phyloP scores from a whole-genome alignment of 2,113 vertebrate genomes.

The Otis tarda region DNA sequence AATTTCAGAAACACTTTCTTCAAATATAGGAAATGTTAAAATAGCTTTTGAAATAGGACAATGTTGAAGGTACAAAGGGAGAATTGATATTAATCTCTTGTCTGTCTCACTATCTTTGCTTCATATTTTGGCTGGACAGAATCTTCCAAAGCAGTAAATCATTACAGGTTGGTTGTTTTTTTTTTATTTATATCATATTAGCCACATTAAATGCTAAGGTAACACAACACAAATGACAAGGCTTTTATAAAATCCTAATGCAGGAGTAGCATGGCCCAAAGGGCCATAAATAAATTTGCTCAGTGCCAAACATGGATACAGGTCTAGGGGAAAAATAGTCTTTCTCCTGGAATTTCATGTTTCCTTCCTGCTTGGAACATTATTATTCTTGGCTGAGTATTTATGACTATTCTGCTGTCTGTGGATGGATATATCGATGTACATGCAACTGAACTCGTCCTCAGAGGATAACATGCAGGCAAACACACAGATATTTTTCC shows the following conservation, averaged over 20 bases:
- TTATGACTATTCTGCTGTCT: not conserved
- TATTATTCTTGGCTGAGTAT: constrained; percentile 5
- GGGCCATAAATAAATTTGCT: constrained; percentile 25
- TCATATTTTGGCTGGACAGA: not conserved
- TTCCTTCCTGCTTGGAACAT: constrained; percentile 16
- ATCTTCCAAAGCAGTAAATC: constrained; percentile 16
- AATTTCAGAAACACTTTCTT: not conserved
- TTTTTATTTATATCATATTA: constrained; percentile 4
- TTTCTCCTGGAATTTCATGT: constrained; percentile 34
- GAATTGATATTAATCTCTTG: not conserved
- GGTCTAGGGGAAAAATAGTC: not conserved
- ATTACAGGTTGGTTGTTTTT: not conserved
- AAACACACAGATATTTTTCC: not conserved
- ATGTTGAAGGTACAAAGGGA: not conserved
- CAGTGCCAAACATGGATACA: not conserved
- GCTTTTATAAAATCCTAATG: not conserved
- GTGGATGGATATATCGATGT: not conserved
- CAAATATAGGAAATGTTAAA: not conserved
- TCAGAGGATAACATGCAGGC: not conserved
- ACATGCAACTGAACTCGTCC: not conserved
- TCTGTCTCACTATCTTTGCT: not conserved
- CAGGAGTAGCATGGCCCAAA: not conserved
- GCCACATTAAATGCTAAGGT: constrained; percentile 19
- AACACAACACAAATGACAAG: not conserved
- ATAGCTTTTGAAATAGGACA: not conserved